Percentiles rank a stretch among this genome's conserved stretches.
Evolutionary conservation across 30 jellyfish, hydroid and myxozoan species (phyloP).

Genomic region (Aurelia aurita complex sp. Pacific): DNA sequence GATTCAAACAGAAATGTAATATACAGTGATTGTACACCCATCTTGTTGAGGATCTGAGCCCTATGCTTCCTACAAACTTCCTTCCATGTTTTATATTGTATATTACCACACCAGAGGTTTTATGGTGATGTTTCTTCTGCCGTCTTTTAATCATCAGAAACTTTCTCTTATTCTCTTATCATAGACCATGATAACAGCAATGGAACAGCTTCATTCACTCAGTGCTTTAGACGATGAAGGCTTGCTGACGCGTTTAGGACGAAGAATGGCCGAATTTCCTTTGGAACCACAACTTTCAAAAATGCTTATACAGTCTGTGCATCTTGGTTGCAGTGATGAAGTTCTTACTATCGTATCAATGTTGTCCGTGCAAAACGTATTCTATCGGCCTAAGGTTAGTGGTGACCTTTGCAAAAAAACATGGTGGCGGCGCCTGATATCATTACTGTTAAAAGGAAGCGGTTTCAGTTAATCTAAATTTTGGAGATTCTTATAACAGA

Average conservation of each 20-base stretch:
- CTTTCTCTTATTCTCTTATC: neutral
- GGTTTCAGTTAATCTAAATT: no score
- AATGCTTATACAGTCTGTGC: slow-evolving; percentile 96
- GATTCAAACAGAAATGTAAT: no score
- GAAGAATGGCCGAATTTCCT: slow-evolving; percentile 99
- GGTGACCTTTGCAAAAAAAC: neutral
- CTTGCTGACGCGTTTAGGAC: slow-evolving; percentile 93
- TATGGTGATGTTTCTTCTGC: no score
- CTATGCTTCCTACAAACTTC: no score
- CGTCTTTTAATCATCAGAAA: neutral
- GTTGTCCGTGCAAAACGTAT: slow-evolving; percentile 97
- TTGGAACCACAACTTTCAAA: slow-evolving; percentile 95
- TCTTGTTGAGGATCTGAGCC: no score
- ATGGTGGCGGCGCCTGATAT: no score
- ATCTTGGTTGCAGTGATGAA: slow-evolving; percentile 98
- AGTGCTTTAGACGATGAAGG: slow-evolving; percentile 99
- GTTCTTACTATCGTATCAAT: slow-evolving; percentile 90
- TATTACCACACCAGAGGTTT: no score
- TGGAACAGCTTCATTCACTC: slow-evolving; percentile 95
- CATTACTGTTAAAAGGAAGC: no score
- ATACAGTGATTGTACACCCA: no score
- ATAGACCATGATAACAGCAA: slow-evolving; percentile 95
- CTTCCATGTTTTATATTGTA: no score
- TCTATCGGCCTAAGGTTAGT: slow-evolving; percentile 95
- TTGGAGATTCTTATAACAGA: no score